phyloP scores from a whole-genome alignment of 2,888 invertebrate genomes.

The Pristionchus exspectatus region DNA sequence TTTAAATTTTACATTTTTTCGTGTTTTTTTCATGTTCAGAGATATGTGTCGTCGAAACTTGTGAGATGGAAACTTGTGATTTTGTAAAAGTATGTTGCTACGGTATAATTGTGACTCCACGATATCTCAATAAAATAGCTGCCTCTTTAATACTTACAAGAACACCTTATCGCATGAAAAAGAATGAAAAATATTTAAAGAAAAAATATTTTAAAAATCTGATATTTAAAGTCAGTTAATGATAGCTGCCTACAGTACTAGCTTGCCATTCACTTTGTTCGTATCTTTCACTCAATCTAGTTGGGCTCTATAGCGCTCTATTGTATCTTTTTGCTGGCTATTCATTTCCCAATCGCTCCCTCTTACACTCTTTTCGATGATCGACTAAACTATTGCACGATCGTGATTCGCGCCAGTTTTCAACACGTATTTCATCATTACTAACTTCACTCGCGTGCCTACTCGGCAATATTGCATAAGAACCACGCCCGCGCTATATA shows the following conservation, averaged over 20 bases:
- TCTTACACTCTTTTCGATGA: background rate
- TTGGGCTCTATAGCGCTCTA: background rate
- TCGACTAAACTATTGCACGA: background rate
- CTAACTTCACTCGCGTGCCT: background rate
- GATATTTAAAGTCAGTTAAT: background rate
- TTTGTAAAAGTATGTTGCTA: too few species aligned
- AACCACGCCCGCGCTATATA: slow-evolving; percentile 1
- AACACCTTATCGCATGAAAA: background rate
- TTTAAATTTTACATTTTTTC: too few species aligned
- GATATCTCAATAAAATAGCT: too few species aligned
- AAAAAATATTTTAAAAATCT: background rate
- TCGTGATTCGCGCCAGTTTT: background rate
- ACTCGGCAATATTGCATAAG: slow-evolving; percentile 25
- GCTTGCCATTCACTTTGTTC: too few species aligned
- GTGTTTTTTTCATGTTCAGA: too few species aligned
- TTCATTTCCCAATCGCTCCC: background rate
- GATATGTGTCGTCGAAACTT: too few species aligned
- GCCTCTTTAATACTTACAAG: too few species aligned
- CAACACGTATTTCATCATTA: background rate
- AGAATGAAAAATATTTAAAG: background rate
- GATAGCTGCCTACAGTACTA: background rate
- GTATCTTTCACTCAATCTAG: background rate
- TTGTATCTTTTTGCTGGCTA: background rate
- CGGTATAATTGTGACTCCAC: too few species aligned
- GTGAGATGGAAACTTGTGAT: too few species aligned